Base-by-base conservation (phyloP, 2,888 invertebrate species). In the Bedellia somnulentella region DNA sequence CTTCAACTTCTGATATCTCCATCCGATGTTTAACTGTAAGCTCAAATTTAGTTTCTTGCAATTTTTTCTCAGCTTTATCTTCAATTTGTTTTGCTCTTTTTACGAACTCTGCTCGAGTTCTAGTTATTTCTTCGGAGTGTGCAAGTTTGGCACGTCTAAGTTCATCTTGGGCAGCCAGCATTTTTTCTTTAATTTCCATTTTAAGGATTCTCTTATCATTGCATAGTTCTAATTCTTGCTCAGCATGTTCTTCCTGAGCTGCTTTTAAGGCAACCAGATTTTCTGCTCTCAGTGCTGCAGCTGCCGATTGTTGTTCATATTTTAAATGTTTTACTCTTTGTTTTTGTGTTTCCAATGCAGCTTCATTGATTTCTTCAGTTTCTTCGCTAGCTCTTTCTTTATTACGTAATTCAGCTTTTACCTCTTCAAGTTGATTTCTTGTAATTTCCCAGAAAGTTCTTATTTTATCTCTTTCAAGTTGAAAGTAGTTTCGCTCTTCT, bases 391-490 rank as follows among this genome's bases (percentile, higher is more conserved):
- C 92, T 42, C 91, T 79, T 52, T 94, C 78, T 40, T 63, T 70
- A 12, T 79, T 73, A 73, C 86, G 71, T 9, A 86, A 52, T 45
- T 80, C 79, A 4, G 90, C 87, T 51, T 85, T 84, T 8, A 83
- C 83, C 68, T 93, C 91, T 49, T 94, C 92, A 24, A 95, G 66
- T 52, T 96, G 92, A 44, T 89, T 85, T 41, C 91, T 82, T 0
- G 94, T 90, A 31, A 96, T 93, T 63, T 96, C 95, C 96, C 96
- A 97, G 57, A 94, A 95, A 3, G 92, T 92, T 42, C 93, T 82
- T 10, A 96, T 80, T 67, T 95, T 95, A 57, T 96, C 96, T 42
- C 96, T 79, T 70, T 97, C 97, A 46, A 96, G 61, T 64, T 96
- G 96, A 49, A 94, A 96, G 57, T 89, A 96, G 61, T 96, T 96